A percentile compares a stretch with the other conserved stretches of the same genome.
Conservation (phyloP, 2,113 vertebrate genomes). For the Hyaena hyaena region DNA sequence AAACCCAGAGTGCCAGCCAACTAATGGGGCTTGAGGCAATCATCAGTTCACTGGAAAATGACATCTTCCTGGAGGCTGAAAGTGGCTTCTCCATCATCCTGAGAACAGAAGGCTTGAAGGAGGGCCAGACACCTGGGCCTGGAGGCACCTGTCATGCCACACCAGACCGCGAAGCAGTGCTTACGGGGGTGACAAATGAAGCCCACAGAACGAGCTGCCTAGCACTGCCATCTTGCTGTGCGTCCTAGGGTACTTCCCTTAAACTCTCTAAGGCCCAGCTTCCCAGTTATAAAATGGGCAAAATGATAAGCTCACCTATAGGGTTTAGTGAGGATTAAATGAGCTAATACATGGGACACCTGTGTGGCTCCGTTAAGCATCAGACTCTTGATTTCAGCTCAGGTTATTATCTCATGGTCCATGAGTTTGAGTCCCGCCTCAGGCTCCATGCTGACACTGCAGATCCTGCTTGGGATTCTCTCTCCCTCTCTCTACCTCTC, state of each 20-base stretch:
- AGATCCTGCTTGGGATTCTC: too few species aligned
- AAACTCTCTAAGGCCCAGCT: background rate
- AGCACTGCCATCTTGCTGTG: background rate
- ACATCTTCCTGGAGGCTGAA: background rate
- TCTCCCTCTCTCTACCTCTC: too few species aligned
- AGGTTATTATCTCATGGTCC: too few species aligned
- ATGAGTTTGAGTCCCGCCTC: too few species aligned
- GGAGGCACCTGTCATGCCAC: background rate
- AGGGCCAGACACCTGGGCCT: background rate
- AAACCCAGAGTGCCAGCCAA: background rate
- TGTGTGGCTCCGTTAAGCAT: too few species aligned
- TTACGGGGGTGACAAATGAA: background rate
- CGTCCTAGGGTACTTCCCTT: background rate
- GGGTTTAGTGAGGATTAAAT: background rate
- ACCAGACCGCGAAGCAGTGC: background rate
- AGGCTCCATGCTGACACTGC: too few species aligned
- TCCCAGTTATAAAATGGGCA: background rate
- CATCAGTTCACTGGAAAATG: slow-evolving; percentile 32
- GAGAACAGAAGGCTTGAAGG: slow-evolving; percentile 1
- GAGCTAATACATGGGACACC: background rate
- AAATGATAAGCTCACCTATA: background rate
- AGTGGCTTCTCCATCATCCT: background rate
- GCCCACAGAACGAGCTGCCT: background rate
- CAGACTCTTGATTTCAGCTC: too few species aligned
- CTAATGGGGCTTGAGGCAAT: background rate